Evolutionary conservation across 1,140 invertebrate species (phyloP).

Genomic region (Drosophila simulans): DNA sequence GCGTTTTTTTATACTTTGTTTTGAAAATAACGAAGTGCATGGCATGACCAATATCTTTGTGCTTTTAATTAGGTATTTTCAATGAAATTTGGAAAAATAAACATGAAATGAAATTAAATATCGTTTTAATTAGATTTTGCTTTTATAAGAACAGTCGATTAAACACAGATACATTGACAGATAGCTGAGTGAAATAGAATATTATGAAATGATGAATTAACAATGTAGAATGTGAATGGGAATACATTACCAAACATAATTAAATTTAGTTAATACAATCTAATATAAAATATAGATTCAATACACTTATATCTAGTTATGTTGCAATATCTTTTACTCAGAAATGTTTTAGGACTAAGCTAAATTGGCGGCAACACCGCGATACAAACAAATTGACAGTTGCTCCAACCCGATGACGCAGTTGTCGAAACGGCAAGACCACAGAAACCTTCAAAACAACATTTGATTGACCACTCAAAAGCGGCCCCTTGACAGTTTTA

Average conservation of each 20-base stretch:
- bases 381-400: conserved; percentile 24
- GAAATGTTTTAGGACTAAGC: too few relatives aligned
- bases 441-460: conserved; percentile 74
- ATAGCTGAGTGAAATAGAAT: neutral
- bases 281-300: neutral
- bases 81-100: conserved; percentile 25
- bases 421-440: conserved; percentile 53
- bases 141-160: neutral
- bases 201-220: neutral
- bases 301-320: neutral
- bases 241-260: neutral
- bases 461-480: conserved; percentile 79
- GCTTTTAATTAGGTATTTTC: conserved; percentile 22
- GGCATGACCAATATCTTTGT: neutral
- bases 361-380: neutral
- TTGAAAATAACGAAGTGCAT: conserved; percentile 7
- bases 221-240: neutral
- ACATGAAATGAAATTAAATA: neutral
- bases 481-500: conserved; percentile 51
- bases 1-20: conserved; percentile 1
- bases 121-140: conserved; percentile 34
- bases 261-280: neutral
- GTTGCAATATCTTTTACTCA: too few relatives aligned
- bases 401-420: conserved; percentile 2
- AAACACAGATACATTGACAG: conserved; percentile 4